phyloP scores from a whole-genome alignment of 2,888 invertebrate species.

The Xestoiulus laeticollis region DNA sequence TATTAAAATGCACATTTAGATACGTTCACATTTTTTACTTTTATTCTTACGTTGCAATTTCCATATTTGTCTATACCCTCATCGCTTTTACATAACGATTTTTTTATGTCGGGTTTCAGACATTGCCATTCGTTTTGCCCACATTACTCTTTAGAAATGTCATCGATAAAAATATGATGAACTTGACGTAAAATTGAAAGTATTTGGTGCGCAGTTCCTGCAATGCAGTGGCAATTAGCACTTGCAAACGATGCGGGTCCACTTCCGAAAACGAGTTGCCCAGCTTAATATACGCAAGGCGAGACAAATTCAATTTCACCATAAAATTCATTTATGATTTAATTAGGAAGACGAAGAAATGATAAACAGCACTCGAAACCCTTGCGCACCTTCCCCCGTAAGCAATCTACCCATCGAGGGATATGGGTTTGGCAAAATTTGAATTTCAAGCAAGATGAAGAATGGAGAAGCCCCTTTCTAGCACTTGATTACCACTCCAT shows the following conservation, averaged over 20 bases:
- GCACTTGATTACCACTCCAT: background rate
- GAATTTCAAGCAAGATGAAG: background rate
- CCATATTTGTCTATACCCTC: too few relatives aligned
- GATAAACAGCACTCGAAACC: slow-evolving; percentile 27
- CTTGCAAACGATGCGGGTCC: background rate
- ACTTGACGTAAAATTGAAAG: background rate
- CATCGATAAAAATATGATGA: background rate
- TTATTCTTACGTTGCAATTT: too few relatives aligned
- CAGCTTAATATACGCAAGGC: background rate
- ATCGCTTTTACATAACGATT: too few relatives aligned
- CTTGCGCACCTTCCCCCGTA: background rate
- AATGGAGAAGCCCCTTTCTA: background rate
- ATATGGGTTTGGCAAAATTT: background rate
- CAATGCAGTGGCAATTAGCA: slow-evolving; percentile 31
- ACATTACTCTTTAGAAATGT: background rate
- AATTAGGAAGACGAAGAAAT: slow-evolving; percentile 25
- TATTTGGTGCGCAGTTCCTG: background rate
- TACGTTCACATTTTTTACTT: too few relatives aligned
- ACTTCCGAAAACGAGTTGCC: background rate
- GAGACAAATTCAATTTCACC: background rate
- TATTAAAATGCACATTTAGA: too few relatives aligned
- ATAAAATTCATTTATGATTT: slow-evolving; percentile 34
- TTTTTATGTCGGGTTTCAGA: too few relatives aligned
- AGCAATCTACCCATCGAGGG: background rate
- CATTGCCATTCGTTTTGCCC: too few relatives aligned